These are phyloP conservation scores for Crambe crambe DNA, from an alignment of 37 sponge, comb jelly and placozoan genomes.

Conservation along the genomic window DNA sequence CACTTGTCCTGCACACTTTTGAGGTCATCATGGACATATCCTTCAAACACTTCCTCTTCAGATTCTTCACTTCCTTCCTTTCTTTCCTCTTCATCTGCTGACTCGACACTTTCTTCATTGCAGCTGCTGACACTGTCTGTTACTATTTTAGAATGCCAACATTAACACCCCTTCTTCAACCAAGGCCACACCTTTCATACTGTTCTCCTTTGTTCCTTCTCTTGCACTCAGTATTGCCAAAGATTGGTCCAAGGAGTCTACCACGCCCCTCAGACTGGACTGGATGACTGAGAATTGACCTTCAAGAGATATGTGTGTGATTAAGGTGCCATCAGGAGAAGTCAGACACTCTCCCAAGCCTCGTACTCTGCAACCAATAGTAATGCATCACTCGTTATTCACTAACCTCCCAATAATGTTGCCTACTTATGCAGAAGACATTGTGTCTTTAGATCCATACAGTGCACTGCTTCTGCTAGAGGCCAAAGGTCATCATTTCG, in stretches of 20 bases:
- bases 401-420: neutral
- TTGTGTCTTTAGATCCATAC: constrained; percentile 42
- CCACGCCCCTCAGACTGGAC: neutral
- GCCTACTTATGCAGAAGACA: constrained; percentile 17
- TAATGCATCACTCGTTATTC: neutral
- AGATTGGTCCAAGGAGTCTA: neutral
- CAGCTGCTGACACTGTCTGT: neutral
- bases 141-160: no score
- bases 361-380: neutral
- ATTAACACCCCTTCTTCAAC: no score
- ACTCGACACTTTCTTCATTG: neutral
- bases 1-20: neutral
- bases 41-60: constrained; percentile 43
- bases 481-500: neutral
- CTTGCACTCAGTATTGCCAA: neutral
- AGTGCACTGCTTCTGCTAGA: constrained; percentile 29
- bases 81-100: constrained; percentile 19
- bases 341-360: neutral
- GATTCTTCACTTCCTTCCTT: neutral
- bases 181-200: no score
- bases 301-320: neutral
- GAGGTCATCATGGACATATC: constrained; percentile 16
- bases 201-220: neutral
- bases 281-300: neutral
- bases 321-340: neutral